phyloP scores from a whole-genome alignment of 2,797 vertebrate genomes.

The Amazona finschi region DNA sequence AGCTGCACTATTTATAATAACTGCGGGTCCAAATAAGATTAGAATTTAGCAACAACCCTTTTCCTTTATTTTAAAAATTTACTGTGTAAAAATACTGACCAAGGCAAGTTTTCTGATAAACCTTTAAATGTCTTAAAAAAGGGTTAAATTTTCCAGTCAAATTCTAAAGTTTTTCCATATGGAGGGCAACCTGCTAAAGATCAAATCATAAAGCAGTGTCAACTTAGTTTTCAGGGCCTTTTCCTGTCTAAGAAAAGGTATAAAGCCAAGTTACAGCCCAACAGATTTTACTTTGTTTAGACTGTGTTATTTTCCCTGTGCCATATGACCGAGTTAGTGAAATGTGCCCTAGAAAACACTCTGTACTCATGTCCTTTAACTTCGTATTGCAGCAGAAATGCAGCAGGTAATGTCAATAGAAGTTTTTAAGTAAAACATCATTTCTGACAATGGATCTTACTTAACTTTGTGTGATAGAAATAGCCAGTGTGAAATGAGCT shows the following conservation, averaged over 20 bases:
- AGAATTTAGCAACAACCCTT: background rate
- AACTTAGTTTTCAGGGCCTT: background rate
- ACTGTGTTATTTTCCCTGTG: background rate
- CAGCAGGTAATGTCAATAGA: background rate
- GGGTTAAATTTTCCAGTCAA: background rate
- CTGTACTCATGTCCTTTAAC: background rate
- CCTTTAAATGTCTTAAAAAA: background rate
- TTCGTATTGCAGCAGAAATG: background rate
- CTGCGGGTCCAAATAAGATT: background rate
- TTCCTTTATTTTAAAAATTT: background rate
- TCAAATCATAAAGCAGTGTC: background rate
- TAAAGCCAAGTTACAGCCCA: background rate
- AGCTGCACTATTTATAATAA: background rate
- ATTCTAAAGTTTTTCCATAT: conserved; percentile 18
- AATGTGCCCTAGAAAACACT: background rate
- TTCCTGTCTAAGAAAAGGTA: background rate
- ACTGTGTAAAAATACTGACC: background rate
- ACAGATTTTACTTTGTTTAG: background rate
- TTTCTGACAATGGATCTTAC: background rate
- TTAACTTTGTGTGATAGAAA: background rate
- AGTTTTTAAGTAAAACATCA: background rate
- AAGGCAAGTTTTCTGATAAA: background rate
- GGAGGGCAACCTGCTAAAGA: background rate
- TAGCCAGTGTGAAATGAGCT: background rate
- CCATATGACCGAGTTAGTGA: background rate